These are phyloP conservation scores for Trematomus bernacchii DNA, from an alignment of 2,797 vertebrate species.

Conservation along the genomic window DNA sequence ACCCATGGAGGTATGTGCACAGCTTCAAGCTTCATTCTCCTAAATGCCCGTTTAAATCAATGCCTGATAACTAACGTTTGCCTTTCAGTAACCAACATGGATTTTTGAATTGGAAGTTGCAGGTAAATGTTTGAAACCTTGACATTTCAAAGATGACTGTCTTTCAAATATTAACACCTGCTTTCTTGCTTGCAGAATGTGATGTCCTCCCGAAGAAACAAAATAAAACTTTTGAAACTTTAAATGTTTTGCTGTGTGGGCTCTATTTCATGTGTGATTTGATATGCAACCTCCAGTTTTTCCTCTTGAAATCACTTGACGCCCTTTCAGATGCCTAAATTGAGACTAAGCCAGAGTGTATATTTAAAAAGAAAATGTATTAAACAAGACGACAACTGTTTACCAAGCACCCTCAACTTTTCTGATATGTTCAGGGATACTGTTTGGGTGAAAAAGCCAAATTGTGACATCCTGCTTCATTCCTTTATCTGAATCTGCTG, in stretches of 20 bases:
- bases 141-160: neutral
- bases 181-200: slow-evolving; percentile 27
- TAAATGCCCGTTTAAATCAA: neutral
- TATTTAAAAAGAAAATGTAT: neutral
- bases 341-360: neutral
- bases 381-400: neutral
- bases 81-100: slow-evolving; percentile 12
- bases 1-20: too few species aligned
- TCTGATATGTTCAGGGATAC: neutral
- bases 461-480: neutral
- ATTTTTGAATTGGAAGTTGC: too few species aligned
- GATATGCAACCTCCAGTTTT: neutral
- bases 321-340: neutral
- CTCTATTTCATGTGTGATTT: neutral
- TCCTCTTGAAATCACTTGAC: neutral
- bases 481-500: neutral
- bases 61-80: fast-evolving
- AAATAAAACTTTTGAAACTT: neutral
- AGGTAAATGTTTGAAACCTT: neutral
- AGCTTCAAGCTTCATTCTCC: neutral
- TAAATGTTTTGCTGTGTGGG: neutral
- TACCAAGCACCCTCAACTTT: neutral
- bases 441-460: neutral
- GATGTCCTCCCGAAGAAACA: neutral
- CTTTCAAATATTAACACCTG: neutral